Evolutionary conservation across 2,888 invertebrate species (phyloP).

Genomic region (Thera obeliscata): DNA sequence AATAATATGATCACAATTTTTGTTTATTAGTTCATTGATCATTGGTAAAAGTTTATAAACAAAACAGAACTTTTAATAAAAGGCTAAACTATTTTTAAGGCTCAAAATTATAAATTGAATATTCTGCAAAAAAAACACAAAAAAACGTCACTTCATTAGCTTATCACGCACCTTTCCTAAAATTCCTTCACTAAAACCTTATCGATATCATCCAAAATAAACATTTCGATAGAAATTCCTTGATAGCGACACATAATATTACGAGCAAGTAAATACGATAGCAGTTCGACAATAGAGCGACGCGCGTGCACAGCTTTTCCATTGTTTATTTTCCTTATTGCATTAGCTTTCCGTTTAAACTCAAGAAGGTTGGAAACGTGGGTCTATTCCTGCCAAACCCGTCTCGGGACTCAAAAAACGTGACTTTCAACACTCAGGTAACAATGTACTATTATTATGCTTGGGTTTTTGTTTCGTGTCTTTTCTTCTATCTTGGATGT

Average conservation of each 20-base stretch:
- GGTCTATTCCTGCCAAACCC: too few species aligned
- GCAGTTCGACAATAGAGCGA: constrained; percentile 6
- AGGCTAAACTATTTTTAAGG: too few species aligned
- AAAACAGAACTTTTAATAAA: too few species aligned
- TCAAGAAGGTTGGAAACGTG: too few species aligned
- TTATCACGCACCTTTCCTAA: constrained; percentile 29
- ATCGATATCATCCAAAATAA: constrained; percentile 47
- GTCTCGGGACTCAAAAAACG: too few species aligned
- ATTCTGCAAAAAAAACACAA: neutral
- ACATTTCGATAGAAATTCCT: constrained; percentile 37
- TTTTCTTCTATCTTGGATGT: neutral
- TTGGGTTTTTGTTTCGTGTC: neutral
- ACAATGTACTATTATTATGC: too few species aligned
- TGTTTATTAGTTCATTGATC: too few species aligned
- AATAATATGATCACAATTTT: too few species aligned
- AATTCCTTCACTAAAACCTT: constrained; percentile 26
- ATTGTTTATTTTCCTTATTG: constrained; percentile 23
- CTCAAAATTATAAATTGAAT: neutral
- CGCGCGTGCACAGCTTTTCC: constrained; percentile 18
- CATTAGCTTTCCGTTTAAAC: too few species aligned
- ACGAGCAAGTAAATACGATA: constrained; percentile 2
- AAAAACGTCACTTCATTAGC: constrained; percentile 27
- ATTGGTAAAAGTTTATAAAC: too few species aligned
- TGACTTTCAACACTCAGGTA: too few species aligned
- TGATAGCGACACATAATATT: constrained; percentile 11